Percentiles rank a stretch among this genome's conserved stretches.
Evolutionary conservation across 2,113 vertebrate species (phyloP).

Genomic region (Cynopterus brachyotis): DNA sequence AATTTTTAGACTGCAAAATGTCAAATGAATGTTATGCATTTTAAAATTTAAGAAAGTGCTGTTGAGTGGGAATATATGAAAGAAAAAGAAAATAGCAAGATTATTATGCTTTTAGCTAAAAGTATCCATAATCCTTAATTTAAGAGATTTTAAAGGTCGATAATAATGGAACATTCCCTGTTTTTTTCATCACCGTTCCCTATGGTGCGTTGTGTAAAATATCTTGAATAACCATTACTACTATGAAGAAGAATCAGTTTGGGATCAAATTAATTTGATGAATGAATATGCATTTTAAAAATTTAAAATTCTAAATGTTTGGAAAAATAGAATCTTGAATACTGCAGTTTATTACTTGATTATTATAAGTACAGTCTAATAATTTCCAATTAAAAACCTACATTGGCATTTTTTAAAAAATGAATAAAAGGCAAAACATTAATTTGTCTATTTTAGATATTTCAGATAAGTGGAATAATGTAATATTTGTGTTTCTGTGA

Average conservation of each 20-base stretch:
- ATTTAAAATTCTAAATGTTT: not conserved
- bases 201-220: not conserved
- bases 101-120: conserved; percentile 41
- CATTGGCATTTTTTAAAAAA: not conserved
- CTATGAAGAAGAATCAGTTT: not conserved
- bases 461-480: not conserved
- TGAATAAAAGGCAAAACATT: not conserved
- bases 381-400: not conserved
- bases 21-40: conserved; percentile 61
- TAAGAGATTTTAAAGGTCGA: conserved; percentile 49
- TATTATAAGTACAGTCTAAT: not conserved
- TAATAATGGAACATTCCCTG: not conserved
- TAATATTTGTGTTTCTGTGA: not conserved
- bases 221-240: not conserved
- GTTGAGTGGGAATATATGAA: conserved; percentile 28
- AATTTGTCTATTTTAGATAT: not conserved
- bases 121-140: conserved; percentile 30
- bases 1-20: conserved; percentile 56
- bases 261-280: not conserved
- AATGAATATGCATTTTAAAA: not conserved
- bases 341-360: not conserved
- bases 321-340: not conserved
- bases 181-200: conserved; percentile 7
- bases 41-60: conserved; percentile 51
- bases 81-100: conserved; percentile 56